Conservation (phyloP, 2,888 invertebrate genomes). For the Glaucopsyche alexis region DNA sequence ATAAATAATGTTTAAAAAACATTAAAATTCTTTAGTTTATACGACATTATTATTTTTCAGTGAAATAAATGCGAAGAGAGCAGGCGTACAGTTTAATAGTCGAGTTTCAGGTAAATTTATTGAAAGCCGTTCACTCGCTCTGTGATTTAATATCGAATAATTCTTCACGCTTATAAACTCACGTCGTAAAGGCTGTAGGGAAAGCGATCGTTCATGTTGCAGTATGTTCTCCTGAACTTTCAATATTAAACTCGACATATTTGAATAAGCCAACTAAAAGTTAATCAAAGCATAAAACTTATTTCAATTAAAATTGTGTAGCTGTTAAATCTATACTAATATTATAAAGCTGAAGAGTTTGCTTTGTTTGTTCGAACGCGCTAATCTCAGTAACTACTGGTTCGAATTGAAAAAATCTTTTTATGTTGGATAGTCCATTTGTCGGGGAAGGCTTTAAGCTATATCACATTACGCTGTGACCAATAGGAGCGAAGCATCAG, state of each 20-base stretch:
- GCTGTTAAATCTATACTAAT: no score
- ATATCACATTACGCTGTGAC: no score
- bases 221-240: slow-evolving; percentile 17
- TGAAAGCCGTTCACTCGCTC: slow-evolving; percentile 29
- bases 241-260: slow-evolving; percentile 8
- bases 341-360: no score
- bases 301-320: background rate
- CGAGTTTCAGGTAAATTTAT: slow-evolving; percentile 30
- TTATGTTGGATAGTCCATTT: no score
- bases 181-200: slow-evolving; percentile 28
- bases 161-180: slow-evolving; percentile 30
- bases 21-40: background rate
- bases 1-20: background rate
- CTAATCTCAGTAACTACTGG: no score
- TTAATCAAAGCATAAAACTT: background rate
- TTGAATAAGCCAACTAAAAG: background rate
- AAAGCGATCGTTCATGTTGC: slow-evolving; percentile 27
- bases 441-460: no score
- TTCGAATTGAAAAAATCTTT: no score
- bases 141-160: slow-evolving; percentile 31
- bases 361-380: no score
- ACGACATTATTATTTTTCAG: background rate
- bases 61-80: slow-evolving; percentile 6
- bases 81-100: slow-evolving; percentile 24
- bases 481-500: no score